Evolutionary conservation across 2,888 invertebrate species (phyloP), one percentile per base, ranked within the genome.

Genomic region (Tetranychus truncatus): DNA sequence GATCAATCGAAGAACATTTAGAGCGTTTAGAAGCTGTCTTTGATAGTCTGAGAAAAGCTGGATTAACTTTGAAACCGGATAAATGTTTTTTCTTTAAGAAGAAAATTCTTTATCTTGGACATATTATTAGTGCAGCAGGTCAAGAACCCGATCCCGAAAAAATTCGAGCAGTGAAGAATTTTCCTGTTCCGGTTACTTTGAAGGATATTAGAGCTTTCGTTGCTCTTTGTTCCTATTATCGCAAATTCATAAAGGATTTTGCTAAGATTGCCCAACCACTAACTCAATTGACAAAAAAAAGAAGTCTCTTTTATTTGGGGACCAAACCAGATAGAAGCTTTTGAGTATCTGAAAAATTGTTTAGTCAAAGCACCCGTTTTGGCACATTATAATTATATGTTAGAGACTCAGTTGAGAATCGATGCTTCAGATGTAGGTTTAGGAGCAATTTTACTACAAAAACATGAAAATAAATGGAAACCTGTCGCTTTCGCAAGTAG

Each of bases 211-310:
- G 76, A 9, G n/a, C 73, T 34, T 80, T 79, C 69, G 66, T 80
- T 18, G 80, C 79, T 5, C 21, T 78, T 11, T 74, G 77, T 18
- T 45, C 73, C 7, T 80, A 79, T 75, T 80, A 80, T 74, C 11
- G 79, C 4, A 20, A 72, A 55, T 80, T 77, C 74, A 73, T 80
- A 0, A 46, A 71, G n/a, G 55, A 65, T 7, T 80, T 78, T 75
- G 69, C 79, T 3, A 55, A 67, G 3, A 77, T 79, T 8, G 79
- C 79, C 2, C 69, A 72, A 20, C 79, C 78, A 15, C 73, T 80
- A 6, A 76, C 77, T 3, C 11, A 45, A 6, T 45, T 79, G 18
- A 44, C 77, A 34, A 75, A 71, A 45, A 78, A 77, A 71, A 21
- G 67, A 76, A n/a, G 67, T 45, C 5, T 45, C 66, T 24, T 76